Evolutionary conservation across 2,888 invertebrate genomes (phyloP), one percentile per base, ranked within the genome.

Genomic region (Anthrax anthrax): DNA sequence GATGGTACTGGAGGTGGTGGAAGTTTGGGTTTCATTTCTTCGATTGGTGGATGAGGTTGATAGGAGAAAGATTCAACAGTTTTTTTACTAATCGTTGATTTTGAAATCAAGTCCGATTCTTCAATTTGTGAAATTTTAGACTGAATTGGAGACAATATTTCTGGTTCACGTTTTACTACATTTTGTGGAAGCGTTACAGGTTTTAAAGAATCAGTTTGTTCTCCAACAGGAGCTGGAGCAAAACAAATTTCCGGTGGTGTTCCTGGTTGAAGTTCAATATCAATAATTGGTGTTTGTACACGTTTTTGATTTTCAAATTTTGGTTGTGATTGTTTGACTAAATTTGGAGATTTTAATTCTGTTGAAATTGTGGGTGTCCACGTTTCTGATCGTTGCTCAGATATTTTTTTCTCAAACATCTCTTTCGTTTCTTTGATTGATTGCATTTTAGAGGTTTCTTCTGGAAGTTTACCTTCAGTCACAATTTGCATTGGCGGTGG

Each of bases 231-330:
- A 10, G 75, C 71, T 27, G 75, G 73, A 1, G 76, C 76, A 60
- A 72, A 81, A 38, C 72, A 77, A 10, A 82, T 77, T 65, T 80
- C 78, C 16, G 81, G 80, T 4, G 80, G 78, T 13, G 79, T 71
- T 5, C 80, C 81, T 0, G 80, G 81, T 58, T 78, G 73, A n/a
- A 81, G 58, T 52, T 70, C 64, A 5, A 76, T 64, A 54, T 73
- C 72, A 52, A 72, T 63, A 10, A 72, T 60, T 32, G 69, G 67
- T 55, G 70, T 66, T 53, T 69, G 69, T 12, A 65, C 64, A 17
- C 69, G 66, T 52, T 58, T 49, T 36, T 40, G 51, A 6, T 51
- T 53, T 29, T 51, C 48, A 18, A 57, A 49, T 18, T 60, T 60
- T 4, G 65, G 60, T 47, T 64, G 58, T 2, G 61, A 58, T 47